A percentile compares a stretch with the other conserved stretches of the same genome.
phyloP scores from a whole-genome alignment of 2,113 vertebrate species.

The Orcinus orca region DNA sequence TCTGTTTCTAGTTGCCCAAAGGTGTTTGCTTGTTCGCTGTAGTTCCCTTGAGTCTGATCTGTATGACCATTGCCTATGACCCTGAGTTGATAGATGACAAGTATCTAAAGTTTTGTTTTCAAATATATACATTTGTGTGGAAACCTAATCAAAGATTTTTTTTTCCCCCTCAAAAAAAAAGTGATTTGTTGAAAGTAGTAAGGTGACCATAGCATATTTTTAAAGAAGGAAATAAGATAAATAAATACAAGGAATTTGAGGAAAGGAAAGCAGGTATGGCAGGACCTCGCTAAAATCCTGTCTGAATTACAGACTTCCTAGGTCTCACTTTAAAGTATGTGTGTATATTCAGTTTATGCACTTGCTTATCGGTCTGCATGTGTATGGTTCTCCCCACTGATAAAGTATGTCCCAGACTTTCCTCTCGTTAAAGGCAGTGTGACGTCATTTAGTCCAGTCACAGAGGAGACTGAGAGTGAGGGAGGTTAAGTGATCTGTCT shows the following conservation, averaged over 20 bases:
- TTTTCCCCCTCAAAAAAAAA: neutral
- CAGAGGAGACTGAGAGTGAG: neutral
- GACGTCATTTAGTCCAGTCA: neutral
- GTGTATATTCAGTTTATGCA: neutral
- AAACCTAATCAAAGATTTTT: neutral
- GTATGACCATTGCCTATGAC: neutral
- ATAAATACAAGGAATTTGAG: neutral
- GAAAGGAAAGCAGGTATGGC: neutral
- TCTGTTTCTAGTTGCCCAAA: neutral
- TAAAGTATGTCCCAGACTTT: neutral
- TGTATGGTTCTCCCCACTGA: neutral
- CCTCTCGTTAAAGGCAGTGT: fast-evolving
- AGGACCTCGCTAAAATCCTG: neutral
- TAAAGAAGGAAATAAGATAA: neutral
- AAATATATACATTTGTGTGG: neutral
- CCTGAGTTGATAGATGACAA: neutral
- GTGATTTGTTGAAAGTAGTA: neutral
- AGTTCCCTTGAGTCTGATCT: neutral
- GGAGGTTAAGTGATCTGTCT: neutral
- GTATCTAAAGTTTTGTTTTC: neutral
- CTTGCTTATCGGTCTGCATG: neutral
- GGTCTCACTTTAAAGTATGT: neutral
- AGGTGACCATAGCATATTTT: neutral
- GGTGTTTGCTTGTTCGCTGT: neutral
- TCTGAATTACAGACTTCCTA: neutral